A percentile compares a stretch with the other conserved stretches of the same genome.
phyloP scores from a whole-genome alignment of 2,888 invertebrate genomes.

The Hipparchia semele region DNA sequence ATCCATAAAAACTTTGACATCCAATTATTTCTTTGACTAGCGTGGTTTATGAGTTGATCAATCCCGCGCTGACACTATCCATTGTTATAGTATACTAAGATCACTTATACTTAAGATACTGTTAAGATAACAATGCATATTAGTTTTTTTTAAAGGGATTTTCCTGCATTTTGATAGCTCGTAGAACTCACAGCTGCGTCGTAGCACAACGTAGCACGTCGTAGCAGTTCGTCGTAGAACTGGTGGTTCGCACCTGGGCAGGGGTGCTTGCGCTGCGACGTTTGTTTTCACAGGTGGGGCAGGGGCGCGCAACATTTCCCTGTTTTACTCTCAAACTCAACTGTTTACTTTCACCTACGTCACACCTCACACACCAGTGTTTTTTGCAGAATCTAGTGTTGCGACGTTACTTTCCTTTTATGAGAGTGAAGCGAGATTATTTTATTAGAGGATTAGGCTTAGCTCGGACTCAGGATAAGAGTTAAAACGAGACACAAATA shows the following conservation, averaged over 20 bases:
- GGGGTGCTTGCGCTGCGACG: neutral
- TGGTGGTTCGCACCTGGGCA: neutral
- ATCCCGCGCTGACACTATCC: no score
- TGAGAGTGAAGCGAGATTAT: neutral
- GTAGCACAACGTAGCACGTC: neutral
- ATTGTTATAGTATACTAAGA: no score
- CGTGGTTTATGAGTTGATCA: no score
- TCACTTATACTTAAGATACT: no score
- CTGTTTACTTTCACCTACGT: conserved; percentile 24
- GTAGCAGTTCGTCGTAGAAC: no score
- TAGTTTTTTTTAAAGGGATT: no score
- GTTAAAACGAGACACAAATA: no score
- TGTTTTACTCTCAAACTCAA: conserved; percentile 10
- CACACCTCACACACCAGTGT: neutral
- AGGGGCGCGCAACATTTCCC: conserved; percentile 20
- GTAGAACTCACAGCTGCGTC: neutral
- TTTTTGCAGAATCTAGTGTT: neutral
- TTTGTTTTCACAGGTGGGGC: neutral
- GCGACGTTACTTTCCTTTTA: neutral
- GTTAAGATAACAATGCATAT: no score
- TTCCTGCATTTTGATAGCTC: neutral
- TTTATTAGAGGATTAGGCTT: no score
- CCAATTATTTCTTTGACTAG: no score
- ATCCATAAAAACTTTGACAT: no score
- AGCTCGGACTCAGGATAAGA: no score